Base-by-base conservation (phyloP, 2,888 invertebrate species). In the Orchestes rusci region DNA sequence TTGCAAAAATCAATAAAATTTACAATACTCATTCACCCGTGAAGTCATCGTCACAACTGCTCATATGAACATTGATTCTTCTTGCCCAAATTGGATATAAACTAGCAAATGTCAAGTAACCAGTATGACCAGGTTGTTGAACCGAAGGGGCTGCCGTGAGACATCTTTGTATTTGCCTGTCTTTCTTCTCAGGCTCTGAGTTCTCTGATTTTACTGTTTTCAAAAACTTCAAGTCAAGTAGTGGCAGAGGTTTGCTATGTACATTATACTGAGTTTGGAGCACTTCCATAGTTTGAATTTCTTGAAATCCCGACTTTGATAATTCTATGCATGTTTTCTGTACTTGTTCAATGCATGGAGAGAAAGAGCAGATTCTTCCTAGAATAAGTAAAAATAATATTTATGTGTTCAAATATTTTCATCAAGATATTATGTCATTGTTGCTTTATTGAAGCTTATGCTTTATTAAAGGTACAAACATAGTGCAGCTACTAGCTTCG, bases 271-370 rank as follows among this genome's bases (percentile, higher is more conserved):
- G 84, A 4, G 80, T 77, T 68, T 89, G 88, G 51, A 93, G 70
- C 53, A 93, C 84, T 68, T 97, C 96, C 69, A 88, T 75, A 0
- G 94, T 94, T 56, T 79, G 76, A 40, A 95, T 73, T 57, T 93
- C 90, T 43, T 82, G 77, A 67, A 95, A 96, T 4, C 90, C 89
- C 31, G 77, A 66, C 27, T 79, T 72, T 40, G 76, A 70, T 19
- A 99, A 72, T 16, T 75, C 76, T 28, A 75, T 66, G 64, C 88
- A 91, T 5, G 90, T 91, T 50, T 84, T 80, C 69, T 96, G 95
- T 0, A 96, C 95, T 76, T 99, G 99, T 70, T 99, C 99, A 54
- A 99, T 95, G 69, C 99, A 99, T 0, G 99, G 99, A 1, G 97
- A 97, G 71, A 99, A 99, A 0, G 94, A 94, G 67, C 96, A 95